phyloP scores from a whole-genome alignment of 1,140 invertebrate genomes.

The Chrysopa pallens region DNA sequence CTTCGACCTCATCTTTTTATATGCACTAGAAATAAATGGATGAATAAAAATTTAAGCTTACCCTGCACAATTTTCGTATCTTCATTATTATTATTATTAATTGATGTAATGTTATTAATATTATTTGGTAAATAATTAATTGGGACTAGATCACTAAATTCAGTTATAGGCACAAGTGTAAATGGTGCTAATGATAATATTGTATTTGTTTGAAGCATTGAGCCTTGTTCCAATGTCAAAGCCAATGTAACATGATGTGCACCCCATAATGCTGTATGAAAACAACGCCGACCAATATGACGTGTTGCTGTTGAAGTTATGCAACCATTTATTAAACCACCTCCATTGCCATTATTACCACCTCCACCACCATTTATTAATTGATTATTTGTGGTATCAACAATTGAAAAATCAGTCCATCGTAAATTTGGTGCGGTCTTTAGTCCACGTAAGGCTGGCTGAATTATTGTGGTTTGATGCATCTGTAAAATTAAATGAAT shows the following conservation, averaged over 20 bases:
- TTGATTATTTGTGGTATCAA: constrained; percentile 9
- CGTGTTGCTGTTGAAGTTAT: constrained; percentile 25
- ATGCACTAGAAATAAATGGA: too few species aligned
- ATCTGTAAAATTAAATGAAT: constrained; percentile 28
- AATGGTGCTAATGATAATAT: constrained; percentile 29
- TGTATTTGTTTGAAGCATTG: constrained; percentile 14
- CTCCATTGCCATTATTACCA: too few species aligned
- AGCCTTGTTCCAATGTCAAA: constrained; percentile 42
- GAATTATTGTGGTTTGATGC: constrained; percentile 43
- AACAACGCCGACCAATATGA: constrained; percentile 45
- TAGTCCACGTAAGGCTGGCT: constrained; percentile 41
- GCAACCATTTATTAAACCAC: too few species aligned
- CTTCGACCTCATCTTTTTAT: too few species aligned
- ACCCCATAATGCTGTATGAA: constrained; percentile 52
- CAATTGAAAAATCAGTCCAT: constrained; percentile 46
- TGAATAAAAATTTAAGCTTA: too few species aligned
- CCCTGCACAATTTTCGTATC: constrained; percentile 22
- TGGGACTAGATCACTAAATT: constrained; percentile 59
- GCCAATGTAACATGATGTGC: constrained; percentile 49
- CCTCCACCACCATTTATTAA: too few species aligned
- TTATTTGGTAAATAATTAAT: constrained; percentile 30
- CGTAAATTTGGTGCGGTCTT: constrained; percentile 50
- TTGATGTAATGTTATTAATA: constrained; percentile 16
- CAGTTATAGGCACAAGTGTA: constrained; percentile 49
- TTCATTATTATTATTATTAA: constrained; percentile 36